Conservation (phyloP, 2,113 vertebrate genomes). For the Chiloscyllium plagiosum region DNA sequence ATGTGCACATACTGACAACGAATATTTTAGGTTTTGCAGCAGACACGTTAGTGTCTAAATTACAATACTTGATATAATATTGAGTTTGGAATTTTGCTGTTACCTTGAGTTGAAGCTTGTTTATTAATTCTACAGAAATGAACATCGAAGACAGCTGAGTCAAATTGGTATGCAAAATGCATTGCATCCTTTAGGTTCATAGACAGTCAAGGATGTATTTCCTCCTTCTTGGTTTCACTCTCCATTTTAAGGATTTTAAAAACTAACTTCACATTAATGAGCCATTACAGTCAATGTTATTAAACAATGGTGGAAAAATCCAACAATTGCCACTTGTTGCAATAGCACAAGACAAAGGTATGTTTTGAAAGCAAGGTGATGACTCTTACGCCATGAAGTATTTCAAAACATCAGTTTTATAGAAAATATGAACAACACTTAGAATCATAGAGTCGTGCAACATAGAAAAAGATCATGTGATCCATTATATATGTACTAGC, state of each 20-base stretch:
- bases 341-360: not conserved
- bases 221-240: not conserved
- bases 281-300: not conserved
- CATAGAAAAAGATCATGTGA: not conserved
- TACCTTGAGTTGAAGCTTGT: not conserved
- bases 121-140: not conserved
- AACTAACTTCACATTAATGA: not conserved
- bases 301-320: not conserved
- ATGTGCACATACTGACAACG: not conserved
- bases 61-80: not conserved
- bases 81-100: not conserved
- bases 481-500: too few species aligned
- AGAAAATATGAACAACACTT: not conserved
- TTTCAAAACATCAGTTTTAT: not conserved
- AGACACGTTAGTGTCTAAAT: not conserved
- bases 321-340: not conserved
- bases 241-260: not conserved
- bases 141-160: not conserved
- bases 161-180: not conserved
- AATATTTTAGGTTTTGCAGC: not conserved
- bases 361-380: not conserved
- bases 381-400: not conserved
- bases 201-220: not conserved
- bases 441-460: not conserved
- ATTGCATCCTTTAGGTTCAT: not conserved